Evolutionary conservation across 2,888 invertebrate genomes (phyloP).

Genomic region (Lysandra coridon): DNA sequence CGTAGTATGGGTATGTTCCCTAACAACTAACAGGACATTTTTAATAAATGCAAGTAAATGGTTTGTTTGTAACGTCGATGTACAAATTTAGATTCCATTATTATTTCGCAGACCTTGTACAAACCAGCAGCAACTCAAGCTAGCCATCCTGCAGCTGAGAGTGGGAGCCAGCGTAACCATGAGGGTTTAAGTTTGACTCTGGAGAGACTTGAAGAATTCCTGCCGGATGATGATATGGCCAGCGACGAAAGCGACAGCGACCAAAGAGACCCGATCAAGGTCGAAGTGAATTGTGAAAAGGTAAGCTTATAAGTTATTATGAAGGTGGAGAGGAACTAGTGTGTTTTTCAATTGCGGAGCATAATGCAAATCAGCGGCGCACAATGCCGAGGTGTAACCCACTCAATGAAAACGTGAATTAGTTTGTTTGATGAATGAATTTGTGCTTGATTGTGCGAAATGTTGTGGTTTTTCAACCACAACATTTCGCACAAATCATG

Average conservation of each 20-base stretch:
- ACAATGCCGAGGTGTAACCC: too few relatives aligned
- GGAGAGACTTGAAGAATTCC: neutral
- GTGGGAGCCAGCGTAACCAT: neutral
- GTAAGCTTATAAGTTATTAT: neutral
- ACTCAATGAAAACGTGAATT: too few relatives aligned
- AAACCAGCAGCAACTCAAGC: neutral
- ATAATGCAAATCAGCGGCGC: too few relatives aligned
- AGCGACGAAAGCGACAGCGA: neutral
- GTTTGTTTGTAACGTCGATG: too few relatives aligned
- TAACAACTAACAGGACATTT: too few relatives aligned
- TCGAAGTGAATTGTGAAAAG: neutral
- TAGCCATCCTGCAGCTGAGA: neutral
- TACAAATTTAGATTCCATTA: neutral
- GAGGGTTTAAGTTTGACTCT: neutral
- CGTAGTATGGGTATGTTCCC: too few relatives aligned
- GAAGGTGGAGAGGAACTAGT: neutral
- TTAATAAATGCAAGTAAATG: too few relatives aligned
- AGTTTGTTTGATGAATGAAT: too few relatives aligned
- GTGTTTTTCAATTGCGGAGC: too few relatives aligned
- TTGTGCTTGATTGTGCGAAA: too few relatives aligned
- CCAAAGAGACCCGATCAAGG: neutral
- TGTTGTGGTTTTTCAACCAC: too few relatives aligned
- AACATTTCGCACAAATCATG: too few relatives aligned
- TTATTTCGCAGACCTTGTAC: neutral
- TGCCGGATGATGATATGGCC: neutral